Conservation (phyloP, 2,888 invertebrate genomes). For the Tineola bisselliella region DNA sequence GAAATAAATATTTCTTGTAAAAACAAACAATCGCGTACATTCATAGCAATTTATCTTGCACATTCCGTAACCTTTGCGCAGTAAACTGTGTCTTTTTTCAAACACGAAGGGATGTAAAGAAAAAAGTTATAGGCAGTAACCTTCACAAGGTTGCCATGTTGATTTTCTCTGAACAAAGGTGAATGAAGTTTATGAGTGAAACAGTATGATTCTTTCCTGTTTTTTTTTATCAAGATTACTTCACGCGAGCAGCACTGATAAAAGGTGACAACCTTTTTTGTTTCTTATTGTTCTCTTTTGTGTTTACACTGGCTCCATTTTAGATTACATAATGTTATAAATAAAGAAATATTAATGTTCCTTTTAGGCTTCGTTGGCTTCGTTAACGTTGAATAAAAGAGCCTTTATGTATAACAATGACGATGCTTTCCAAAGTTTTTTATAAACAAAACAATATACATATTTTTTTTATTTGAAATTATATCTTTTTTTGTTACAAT, state of each 20-base stretch:
- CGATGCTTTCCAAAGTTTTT: neutral
- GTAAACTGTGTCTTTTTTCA: neutral
- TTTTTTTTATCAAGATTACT: slow-evolving; percentile 8
- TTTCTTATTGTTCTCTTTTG: slow-evolving; percentile 9
- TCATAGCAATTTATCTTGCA: neutral
- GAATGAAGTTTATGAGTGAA: slow-evolving; percentile 10
- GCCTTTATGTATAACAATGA: neutral
- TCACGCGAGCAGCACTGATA: slow-evolving; percentile 2
- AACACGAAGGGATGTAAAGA: neutral
- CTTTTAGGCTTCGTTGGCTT: slow-evolving; percentile 10
- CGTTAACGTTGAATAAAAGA: slow-evolving; percentile 8
- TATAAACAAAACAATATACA: neutral
- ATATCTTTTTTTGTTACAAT: neutral
- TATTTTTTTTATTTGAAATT: neutral
- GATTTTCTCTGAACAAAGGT: slow-evolving; percentile 11
- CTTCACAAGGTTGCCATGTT: slow-evolving; percentile 10
- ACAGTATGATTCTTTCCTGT: slow-evolving; percentile 3
- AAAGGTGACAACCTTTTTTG: slow-evolving; percentile 13
- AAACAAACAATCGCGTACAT: neutral
- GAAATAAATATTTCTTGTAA: too few relatives aligned
- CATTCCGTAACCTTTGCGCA: neutral
- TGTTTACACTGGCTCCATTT: neutral
- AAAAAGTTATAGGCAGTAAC: slow-evolving; percentile 9
- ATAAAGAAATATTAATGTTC: slow-evolving; percentile 7
- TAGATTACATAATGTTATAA: slow-evolving; percentile 5